Base-by-base conservation (phyloP, 2,888 invertebrate genomes). In the Rhabditoides inermis region DNA sequence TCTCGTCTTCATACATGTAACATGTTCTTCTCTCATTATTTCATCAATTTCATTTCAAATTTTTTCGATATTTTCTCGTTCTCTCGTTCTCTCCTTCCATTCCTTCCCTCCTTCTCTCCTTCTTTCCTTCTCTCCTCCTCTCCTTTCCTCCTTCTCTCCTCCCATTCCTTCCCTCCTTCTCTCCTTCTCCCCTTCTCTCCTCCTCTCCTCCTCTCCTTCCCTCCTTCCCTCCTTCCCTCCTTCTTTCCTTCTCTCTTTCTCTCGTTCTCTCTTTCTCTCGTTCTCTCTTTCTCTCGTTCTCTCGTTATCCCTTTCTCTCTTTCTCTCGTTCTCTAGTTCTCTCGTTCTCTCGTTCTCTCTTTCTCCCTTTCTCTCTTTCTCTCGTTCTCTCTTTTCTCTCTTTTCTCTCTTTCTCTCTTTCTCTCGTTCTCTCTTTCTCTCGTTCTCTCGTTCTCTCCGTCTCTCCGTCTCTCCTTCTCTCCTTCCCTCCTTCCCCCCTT, bases 391-490 rank as follows among this genome's bases (percentile, higher is more conserved):
- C 18, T 18, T n/a, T 37, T n/a, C n/a, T 49, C 32, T 40, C 26
- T 15, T 45, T 15, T 27, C 35, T 53, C 27, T 6, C 45, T 26
- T 26, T n/a, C n/a, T n/a, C n/a, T n/a, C n/a, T n/a, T n/a, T n/a
- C n/a, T n/a, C n/a, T n/a, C n/a, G n/a, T n/a, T n/a, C n/a, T n/a
- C n/a, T n/a, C n/a, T n/a, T n/a, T n/a, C n/a, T n/a, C n/a, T n/a
- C n/a, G n/a, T n/a, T n/a, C n/a, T n/a, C n/a, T n/a, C n/a, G n/a
- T n/a, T n/a, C n/a, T n/a, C n/a, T n/a, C n/a, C n/a, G n/a, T n/a
- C 25, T n/a, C 26, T 53, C 28, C 41, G 39, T 37, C 45, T 40
- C 20, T 42, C 45, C 46, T 18, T 53, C 27, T 35, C 47, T 49
- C 5, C 7, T 27, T 22, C 10, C 2, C 30, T 12, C 3, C 12